Percentiles rank a stretch among this genome's conserved stretches.
These are phyloP conservation scores for Eonycteris spelaea DNA, from an alignment of 2,113 vertebrate species.

Conservation along the genomic window DNA sequence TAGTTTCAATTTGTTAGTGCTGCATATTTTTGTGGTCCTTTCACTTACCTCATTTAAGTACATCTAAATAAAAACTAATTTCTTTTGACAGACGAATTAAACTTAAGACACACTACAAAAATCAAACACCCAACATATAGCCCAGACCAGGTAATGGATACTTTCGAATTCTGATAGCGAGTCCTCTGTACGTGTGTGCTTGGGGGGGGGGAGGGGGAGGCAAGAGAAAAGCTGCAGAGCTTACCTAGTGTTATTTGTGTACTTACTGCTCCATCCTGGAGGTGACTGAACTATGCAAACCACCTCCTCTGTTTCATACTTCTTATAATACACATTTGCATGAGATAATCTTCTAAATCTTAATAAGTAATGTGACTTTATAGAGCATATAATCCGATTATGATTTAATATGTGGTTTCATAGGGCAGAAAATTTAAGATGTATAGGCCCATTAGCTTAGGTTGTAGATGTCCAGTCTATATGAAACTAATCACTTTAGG, in stretches of 20 bases:
- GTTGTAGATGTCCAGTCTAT: background rate
- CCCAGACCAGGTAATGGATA: background rate
- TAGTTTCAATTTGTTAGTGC: background rate
- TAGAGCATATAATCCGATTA: background rate
- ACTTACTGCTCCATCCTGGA: background rate
- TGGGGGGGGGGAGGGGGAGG: background rate
- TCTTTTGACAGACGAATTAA: slow-evolving; percentile 35
- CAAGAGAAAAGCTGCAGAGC: background rate
- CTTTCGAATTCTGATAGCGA: background rate
- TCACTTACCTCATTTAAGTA: background rate
- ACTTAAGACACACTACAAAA: background rate
- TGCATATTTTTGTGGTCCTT: background rate
- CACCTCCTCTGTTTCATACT: background rate
- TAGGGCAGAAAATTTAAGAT: background rate
- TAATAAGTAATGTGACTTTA: background rate
- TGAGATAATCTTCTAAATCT: background rate
- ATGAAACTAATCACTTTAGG: background rate
- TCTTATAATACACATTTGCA: background rate
- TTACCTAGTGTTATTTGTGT: too few species aligned
- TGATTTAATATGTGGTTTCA: background rate
- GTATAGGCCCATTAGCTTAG: background rate
- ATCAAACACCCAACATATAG: slow-evolving; percentile 23
- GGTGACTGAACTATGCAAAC: background rate
- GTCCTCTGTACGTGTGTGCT: background rate
- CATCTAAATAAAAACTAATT: slow-evolving; percentile 13